Base-by-base conservation (phyloP, 2,888 invertebrate species). In the Beris morrisii region DNA sequence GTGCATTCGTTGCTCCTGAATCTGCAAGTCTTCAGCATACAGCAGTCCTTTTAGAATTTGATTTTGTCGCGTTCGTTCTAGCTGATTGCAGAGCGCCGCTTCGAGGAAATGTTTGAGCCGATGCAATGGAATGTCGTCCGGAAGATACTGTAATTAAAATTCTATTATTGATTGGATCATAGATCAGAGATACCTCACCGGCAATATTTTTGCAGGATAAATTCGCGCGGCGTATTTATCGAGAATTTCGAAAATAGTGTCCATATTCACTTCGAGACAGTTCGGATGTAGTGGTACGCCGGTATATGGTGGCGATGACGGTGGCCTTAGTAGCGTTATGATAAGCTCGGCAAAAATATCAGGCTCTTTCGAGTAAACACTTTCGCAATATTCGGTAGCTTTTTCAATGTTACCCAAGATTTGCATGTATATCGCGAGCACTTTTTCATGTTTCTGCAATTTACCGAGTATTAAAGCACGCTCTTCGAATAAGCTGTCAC, bases 391-490 rank as follows among this genome's bases (percentile, higher is more conserved):
- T 66, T 87, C 84, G 69, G 92, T 88, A 0, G 98, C 98, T 75
- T 89, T 87, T 4, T 87, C 82, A 1, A 91, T 86, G 78, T 98
- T 91, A 48, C 93, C 89, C 67, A 99, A 83, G 43, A 95, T 87
- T 74, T 93, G 90, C 22, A 97, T 88, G 78, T 97, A 97, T 75
- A 99, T 93, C 1, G 92, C 89, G 55, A 99, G 82, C 0, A 95
- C 96, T 77, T 96, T 92, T 75, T 96, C 93, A 78, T 99, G 97
- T 70, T 91, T 77, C 0, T 93, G 94, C 30, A 97, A 82, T 73
- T 92, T 89, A 0, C 97, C 97, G 50, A 97, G 82, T 69, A 99
- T 89, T n/a, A 98, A 85, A 0, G 98, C 97, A 68, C 96, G 85
- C 79, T 98, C 98, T 77, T 97, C 96, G 75, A 92, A 89, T 74